Evolutionary conservation across 2,113 vertebrate genomes (phyloP), one percentile per base, ranked within the genome.

Genomic region (Actinemys pallida): DNA sequence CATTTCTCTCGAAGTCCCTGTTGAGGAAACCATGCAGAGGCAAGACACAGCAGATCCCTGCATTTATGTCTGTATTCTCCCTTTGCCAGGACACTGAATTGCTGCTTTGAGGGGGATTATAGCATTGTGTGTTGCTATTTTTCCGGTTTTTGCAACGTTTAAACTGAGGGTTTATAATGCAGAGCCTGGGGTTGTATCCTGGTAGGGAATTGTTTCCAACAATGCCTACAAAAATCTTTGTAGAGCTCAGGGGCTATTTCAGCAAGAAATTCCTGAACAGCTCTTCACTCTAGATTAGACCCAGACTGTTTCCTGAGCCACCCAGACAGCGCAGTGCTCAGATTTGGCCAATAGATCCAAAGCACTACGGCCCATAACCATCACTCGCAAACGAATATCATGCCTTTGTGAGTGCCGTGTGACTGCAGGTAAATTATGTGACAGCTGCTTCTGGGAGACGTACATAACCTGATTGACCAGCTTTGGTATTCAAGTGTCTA

Each of bases 141-240:
- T 92, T 90, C 84, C 88, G 88, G 62, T 6, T 84, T 94, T 87
- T 0, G 2, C 88, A 91, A 83, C 62, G 56, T 93, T 95, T 91
- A 88, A 92, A 91, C 90, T 88, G 89, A 94, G 90, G 84, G 78
- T 96, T 96, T 94, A 86, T 84, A 75, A 75, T 81, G 72, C 72
- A 6, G 72, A 93, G 76, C 75, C 86, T 54, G 80, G 81, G 65
- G 39, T 86, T 91, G 91, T 92, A 90, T 79, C 79, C 91, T 85
- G 5, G 52, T 47, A 85, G 89, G 87, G 92, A 78, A 54, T 39
- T 62, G 56, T 90, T 95, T 88, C 78, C 84, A 79, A 27, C 83
- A 91, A 57, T 83, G 49, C 92, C 95, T 90, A n/a, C 89, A 93
- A 90, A 62, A 93, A 27, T 75, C 93, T 75, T 90, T n/a, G 14